Percentiles rank a stretch among this genome's conserved stretches.
Conservation (phyloP, 2,888 invertebrate genomes). For the Chloroclysta siterata region DNA sequence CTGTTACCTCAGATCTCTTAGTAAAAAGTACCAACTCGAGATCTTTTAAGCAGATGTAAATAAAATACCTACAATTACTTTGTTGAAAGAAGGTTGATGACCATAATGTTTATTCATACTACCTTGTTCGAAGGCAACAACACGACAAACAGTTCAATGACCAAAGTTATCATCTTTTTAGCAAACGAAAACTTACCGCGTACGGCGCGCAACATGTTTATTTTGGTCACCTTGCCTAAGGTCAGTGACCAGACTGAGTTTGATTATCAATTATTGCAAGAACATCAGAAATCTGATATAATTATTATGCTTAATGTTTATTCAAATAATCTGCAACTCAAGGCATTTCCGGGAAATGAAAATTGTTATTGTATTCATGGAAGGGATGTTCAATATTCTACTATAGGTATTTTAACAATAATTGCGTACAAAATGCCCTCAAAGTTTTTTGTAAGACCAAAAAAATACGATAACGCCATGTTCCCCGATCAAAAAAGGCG, state of each 20-base stretch:
- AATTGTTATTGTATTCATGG: not conserved
- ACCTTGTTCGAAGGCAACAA: not conserved
- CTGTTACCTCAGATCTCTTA: too few relatives aligned
- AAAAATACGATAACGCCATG: not conserved
- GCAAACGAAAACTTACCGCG: not conserved
- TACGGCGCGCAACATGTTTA: not conserved
- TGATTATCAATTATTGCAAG: not conserved
- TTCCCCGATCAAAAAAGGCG: not conserved
- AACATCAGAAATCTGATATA: conserved; percentile 4
- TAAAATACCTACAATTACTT: not conserved
- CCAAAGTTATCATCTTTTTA: conserved; percentile 8
- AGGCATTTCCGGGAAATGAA: not conserved
- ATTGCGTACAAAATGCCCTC: too few relatives aligned
- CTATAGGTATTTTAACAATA: too few relatives aligned
- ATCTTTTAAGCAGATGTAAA: not conserved
- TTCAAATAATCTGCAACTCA: not conserved
- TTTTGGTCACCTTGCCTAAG: not conserved
- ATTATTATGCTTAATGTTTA: not conserved
- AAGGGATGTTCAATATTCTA: too few relatives aligned
- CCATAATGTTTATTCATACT: conserved; percentile 15
- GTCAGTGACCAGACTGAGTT: conserved; percentile 6
- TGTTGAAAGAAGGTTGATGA: conserved; percentile 3
- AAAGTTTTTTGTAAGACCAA: too few relatives aligned
- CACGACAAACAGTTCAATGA: conserved; percentile 11
- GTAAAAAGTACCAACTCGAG: too few relatives aligned